Evolutionary conservation across 2,797 vertebrate species (phyloP).

Genomic region (Vultur gryphus): DNA sequence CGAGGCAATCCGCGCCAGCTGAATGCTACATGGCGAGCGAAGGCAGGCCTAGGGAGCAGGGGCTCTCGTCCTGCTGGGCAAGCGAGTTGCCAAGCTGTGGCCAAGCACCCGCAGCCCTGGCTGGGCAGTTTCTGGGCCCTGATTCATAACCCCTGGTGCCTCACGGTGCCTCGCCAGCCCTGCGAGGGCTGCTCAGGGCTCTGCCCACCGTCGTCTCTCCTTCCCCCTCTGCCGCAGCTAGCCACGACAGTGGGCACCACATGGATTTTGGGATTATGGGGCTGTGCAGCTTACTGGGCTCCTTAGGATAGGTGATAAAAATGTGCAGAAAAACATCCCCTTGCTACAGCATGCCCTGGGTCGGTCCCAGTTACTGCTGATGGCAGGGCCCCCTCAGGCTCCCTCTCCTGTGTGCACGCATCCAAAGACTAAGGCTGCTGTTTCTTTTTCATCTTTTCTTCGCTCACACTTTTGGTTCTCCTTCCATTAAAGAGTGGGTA

Average conservation of each 20-base stretch:
- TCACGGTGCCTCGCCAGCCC: background rate
- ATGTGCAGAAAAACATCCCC: background rate
- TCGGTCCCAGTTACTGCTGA: fast-evolving
- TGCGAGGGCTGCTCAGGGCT: background rate
- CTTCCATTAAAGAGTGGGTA: slow-evolving; percentile 1
- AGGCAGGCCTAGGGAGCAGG: background rate
- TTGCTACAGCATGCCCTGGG: background rate
- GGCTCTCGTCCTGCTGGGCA: background rate
- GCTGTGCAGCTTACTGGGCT: background rate
- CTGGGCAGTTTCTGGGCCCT: background rate
- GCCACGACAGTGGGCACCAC: fast-evolving
- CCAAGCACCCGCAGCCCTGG: background rate
- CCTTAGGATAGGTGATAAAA: background rate
- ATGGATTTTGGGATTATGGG: background rate
- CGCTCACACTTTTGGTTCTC: background rate
- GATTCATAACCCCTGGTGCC: background rate
- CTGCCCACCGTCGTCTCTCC: fast-evolving
- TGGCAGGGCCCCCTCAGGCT: background rate
- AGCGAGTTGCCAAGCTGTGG: fast-evolving
- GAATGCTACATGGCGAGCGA: fast-evolving
- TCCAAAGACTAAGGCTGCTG: background rate
- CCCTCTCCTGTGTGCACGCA: background rate
- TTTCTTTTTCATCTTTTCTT: slow-evolving; percentile 2
- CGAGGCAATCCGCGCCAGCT: fast-evolving
- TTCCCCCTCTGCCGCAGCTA: background rate